A percentile compares a stretch with the other conserved stretches of the same genome.
Evolutionary conservation across 2,113 vertebrate species (phyloP).

Genomic region (Microtus pennsylvanicus): DNA sequence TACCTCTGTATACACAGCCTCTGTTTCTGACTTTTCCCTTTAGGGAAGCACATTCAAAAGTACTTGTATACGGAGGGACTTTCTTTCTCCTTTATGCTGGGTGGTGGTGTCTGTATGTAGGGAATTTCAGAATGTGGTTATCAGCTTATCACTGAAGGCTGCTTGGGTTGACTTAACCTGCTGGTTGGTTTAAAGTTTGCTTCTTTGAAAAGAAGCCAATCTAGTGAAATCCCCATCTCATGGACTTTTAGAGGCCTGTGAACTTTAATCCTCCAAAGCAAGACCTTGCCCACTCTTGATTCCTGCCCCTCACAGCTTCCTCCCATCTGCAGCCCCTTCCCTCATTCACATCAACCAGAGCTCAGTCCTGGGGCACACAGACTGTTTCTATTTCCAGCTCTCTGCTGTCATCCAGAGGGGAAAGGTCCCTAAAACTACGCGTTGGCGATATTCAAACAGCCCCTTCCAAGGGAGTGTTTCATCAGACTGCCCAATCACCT

Average conservation of each 20-base stretch:
- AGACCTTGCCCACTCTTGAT: not conserved
- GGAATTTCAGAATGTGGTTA: not conserved
- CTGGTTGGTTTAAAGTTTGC: not conserved
- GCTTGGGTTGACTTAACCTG: not conserved
- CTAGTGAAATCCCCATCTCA: not conserved
- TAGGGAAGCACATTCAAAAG: not conserved
- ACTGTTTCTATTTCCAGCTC: conserved; percentile 84
- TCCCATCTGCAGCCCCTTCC: conserved; percentile 74
- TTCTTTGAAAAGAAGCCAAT: conserved; percentile 3
- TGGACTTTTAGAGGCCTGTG: not conserved
- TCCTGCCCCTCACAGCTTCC: conserved; percentile 37
- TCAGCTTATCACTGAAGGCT: not conserved
- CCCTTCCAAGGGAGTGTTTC: conserved; percentile 27
- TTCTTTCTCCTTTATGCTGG: not conserved
- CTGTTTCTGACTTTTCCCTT: not conserved
- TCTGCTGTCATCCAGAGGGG: conserved; percentile 80
- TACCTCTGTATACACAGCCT: too few relatives aligned
- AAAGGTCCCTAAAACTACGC: conserved; percentile 69
- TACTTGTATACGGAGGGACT: not conserved
- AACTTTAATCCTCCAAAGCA: not conserved
- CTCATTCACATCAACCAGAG: conserved; percentile 74
- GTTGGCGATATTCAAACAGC: conserved; percentile 56
- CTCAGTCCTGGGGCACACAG: conserved; percentile 62
- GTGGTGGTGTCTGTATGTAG: not conserved
- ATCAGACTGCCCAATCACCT: conserved; percentile 46